Conservation (phyloP, 2,888 invertebrate species). For the Serrognathus titanus region DNA sequence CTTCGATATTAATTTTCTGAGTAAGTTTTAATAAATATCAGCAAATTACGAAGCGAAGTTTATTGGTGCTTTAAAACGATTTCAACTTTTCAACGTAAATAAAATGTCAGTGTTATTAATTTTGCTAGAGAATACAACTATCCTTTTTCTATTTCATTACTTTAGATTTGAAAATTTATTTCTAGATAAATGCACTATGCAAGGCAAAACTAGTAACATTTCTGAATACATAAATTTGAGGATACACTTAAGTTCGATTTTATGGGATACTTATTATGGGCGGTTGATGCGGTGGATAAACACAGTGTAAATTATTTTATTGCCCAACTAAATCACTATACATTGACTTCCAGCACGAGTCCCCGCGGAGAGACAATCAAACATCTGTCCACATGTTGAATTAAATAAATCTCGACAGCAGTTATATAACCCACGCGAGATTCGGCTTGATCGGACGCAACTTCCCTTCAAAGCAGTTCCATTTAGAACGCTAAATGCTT, state of each 20-base stretch:
- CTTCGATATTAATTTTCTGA: slow-evolving; percentile 1
- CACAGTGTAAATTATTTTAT: background rate
- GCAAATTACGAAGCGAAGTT: background rate
- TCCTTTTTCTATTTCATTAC: too few species aligned
- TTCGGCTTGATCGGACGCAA: slow-evolving; percentile 1
- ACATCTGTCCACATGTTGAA: slow-evolving; percentile 12
- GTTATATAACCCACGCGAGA: background rate
- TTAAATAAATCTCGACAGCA: slow-evolving; percentile 1
- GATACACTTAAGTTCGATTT: too few species aligned
- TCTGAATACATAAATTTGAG: too few species aligned
- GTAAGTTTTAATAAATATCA: background rate
- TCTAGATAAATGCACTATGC: too few species aligned
- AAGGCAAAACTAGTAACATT: too few species aligned
- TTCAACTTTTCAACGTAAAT: too few species aligned
- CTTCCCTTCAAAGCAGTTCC: background rate
- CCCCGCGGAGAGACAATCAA: slow-evolving; percentile 11
- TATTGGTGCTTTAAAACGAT: background rate
- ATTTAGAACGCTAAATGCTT: slow-evolving; percentile 3
- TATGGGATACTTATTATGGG: too few species aligned
- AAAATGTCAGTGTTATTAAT: too few species aligned
- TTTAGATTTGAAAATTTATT: too few species aligned
- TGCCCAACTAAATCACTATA: background rate
- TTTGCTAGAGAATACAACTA: too few species aligned
- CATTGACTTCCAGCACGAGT: slow-evolving; percentile 8
- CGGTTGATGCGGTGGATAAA: too few species aligned